A percentile compares a stretch with the other conserved stretches of the same genome.
phyloP scores from a whole-genome alignment of 2,113 vertebrate genomes.

The Toxotes jaculatrix region DNA sequence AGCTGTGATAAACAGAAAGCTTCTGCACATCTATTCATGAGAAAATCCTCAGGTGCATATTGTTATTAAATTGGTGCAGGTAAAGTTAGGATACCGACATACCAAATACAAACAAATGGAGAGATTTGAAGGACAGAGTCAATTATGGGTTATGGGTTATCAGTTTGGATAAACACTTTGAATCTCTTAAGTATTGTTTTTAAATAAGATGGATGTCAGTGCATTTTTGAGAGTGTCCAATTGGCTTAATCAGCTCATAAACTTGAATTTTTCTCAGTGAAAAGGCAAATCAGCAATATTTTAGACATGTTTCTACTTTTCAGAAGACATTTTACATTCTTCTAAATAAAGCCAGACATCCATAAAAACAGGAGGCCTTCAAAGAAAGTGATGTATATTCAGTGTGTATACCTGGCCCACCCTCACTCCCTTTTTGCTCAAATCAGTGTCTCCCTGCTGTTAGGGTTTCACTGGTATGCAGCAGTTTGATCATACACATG shows the following conservation, averaged over 20 bases:
- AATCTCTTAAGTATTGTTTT: not conserved
- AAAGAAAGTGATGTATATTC: slow-evolving; percentile 4
- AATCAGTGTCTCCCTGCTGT: slow-evolving; percentile 17
- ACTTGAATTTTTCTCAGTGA: not conserved
- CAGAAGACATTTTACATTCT: not conserved
- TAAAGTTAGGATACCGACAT: not conserved
- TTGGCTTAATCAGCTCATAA: not conserved
- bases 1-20: slow-evolving; percentile 16
- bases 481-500: slow-evolving; percentile 49
- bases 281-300: not conserved
- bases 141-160: too few relatives aligned
- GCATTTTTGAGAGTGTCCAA: not conserved
- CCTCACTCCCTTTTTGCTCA: not conserved
- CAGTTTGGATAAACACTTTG: not conserved
- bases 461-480: slow-evolving; percentile 6
- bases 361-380: not conserved
- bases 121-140: not conserved
- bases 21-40: slow-evolving; percentile 20
- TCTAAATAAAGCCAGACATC: not conserved
- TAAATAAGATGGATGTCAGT: not conserved
- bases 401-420: not conserved
- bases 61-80: not conserved
- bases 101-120: not conserved
- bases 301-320: not conserved
- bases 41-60: slow-evolving; percentile 12